Conservation (phyloP, 2,888 invertebrate genomes). For the Pristionchus exspectatus region DNA sequence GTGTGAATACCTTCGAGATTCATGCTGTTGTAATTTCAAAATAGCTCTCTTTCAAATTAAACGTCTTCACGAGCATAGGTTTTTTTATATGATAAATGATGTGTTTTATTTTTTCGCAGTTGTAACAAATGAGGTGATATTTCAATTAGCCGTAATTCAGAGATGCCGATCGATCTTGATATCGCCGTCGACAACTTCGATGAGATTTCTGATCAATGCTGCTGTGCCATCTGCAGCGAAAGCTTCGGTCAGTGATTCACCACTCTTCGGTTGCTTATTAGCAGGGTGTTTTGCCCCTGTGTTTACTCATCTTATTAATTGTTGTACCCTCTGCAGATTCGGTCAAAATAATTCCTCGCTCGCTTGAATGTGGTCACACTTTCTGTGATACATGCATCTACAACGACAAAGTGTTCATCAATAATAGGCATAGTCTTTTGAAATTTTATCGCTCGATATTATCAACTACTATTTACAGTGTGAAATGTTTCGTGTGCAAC, state of each 20-base stretch:
- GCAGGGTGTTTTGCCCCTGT: not conserved
- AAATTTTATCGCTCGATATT: not conserved
- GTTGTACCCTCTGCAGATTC: not conserved
- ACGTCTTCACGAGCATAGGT: too few species aligned
- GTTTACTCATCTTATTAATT: not conserved
- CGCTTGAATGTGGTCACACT: slow-evolving; percentile 18
- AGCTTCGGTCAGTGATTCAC: not conserved
- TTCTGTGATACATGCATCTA: slow-evolving; percentile 34
- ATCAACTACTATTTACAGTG: not conserved
- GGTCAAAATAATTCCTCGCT: not conserved
- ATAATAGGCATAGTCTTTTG: not conserved
- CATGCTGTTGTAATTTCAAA: too few species aligned
- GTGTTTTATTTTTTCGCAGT: not conserved
- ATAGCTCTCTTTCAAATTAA: too few species aligned
- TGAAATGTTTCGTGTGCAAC: not conserved
- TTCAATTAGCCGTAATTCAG: not conserved
- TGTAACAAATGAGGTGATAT: not conserved
- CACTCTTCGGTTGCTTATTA: not conserved
- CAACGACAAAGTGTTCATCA: slow-evolving; percentile 11
- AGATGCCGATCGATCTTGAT: not conserved
- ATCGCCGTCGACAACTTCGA: slow-evolving; percentile 13
- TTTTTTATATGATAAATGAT: too few species aligned
- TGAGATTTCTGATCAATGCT: not conserved
- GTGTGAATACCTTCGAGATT: too few species aligned
- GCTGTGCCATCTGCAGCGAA: slow-evolving; percentile 19